Evolutionary conservation across 2,888 invertebrate species (phyloP), one percentile per base, ranked within the genome.

Genomic region (Ceramica pisi): DNA sequence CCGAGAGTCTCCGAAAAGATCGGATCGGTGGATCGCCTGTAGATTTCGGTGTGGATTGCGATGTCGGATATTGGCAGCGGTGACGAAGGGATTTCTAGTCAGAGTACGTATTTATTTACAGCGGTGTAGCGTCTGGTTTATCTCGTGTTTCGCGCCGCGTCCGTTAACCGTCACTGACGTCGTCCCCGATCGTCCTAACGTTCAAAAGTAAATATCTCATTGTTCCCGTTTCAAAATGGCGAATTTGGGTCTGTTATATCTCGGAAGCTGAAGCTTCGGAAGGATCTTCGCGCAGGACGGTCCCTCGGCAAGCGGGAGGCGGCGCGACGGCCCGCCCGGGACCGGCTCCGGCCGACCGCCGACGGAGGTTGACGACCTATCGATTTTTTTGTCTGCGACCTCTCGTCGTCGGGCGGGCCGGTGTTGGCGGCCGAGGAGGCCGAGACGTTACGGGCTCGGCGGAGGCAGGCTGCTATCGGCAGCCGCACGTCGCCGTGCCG

Each of bases 61-160:
- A 97, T 97, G 97, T 97, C 97, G 96, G 97, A 97, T 97, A 97
- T 97, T 96, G 97, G 97, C 96, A 97, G 97, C 96, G 97, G 97
- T 94, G 97, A 97, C 97, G 97, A 97, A 96, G 97, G 97, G 94
- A 97, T 97, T 96, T 97, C 97, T 96, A 97, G 97, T 96, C 97
- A 97, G 97, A 97, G 97, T 97, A 97, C 96, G 97, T 97, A 96
- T 94, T 90, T 90, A 91, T 92, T 92, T 90, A 89, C 88, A 91
- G 89, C 87, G 87, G 89, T 84, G 84, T 86, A 89, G 80, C 82
- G 86, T 88, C 88, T 82, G 72, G 80, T 79, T 83, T 82, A 87
- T 85, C 82, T 87, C 77, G 77, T 77, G 76, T 87, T 89, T 88
- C 86, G 89, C 89, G 90, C 89, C 90, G 90, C 87, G 89, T 90